These are phyloP conservation scores for Pterocles orientalis DNA, from an alignment of 2,113 vertebrate species.

Conservation along the genomic window DNA sequence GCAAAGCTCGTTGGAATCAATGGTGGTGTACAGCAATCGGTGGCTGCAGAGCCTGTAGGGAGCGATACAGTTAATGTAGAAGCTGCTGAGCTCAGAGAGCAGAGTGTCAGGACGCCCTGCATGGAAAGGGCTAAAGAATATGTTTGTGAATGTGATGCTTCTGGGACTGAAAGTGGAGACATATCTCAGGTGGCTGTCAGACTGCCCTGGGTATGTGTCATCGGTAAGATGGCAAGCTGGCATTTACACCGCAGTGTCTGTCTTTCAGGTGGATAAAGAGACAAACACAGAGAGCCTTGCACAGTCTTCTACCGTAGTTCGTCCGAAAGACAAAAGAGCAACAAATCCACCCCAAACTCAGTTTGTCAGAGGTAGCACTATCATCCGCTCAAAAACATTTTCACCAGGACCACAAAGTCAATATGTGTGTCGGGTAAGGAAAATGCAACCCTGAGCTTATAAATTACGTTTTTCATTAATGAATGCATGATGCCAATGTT, in stretches of 20 bases:
- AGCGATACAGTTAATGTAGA: neutral
- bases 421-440: conserved; percentile 93
- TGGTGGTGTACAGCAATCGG: neutral
- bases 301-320: conserved; percentile 82
- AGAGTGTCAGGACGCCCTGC: neutral
- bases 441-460: neutral
- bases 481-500: neutral
- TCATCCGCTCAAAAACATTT: conserved; percentile 98
- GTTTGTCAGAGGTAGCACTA: conserved; percentile 92
- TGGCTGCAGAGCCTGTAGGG: neutral
- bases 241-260: neutral
- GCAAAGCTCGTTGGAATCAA: neutral
- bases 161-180: neutral
- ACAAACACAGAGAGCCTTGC: conserved; percentile 85
- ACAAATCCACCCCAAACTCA: conserved; percentile 81
- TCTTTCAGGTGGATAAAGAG: conserved; percentile 87
- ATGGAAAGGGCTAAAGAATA: neutral
- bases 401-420: conserved; percentile 97
- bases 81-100: neutral
- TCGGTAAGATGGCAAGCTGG: neutral
- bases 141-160: neutral
- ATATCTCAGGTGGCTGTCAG: neutral
- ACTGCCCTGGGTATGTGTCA: neutral
- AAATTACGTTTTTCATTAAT: neutral
- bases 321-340: conserved; percentile 89